These are phyloP conservation scores for Tenthredo scrophulariae DNA, from an alignment of 2,888 invertebrate genomes.

Conservation along the genomic window DNA sequence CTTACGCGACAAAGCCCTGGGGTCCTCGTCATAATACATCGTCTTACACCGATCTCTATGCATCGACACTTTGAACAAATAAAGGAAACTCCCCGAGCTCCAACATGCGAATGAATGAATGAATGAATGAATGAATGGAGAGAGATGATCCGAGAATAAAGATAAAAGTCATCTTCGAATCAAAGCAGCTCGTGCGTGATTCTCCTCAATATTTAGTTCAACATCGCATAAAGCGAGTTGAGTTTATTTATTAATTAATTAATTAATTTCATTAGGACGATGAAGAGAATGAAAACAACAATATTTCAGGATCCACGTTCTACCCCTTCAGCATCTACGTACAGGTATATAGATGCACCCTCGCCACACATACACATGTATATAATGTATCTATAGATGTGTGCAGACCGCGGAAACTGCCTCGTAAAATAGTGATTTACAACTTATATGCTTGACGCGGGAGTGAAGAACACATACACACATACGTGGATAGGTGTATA, in stretches of 20 bases:
- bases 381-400: background rate
- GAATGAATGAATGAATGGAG: too few relatives aligned
- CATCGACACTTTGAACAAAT: background rate
- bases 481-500: background rate
- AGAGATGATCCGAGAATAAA: background rate
- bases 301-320: background rate
- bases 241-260: too few relatives aligned
- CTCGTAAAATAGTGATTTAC: conserved; percentile 39
- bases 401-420: conserved; percentile 27
- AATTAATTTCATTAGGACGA: too few relatives aligned
- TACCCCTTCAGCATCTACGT: background rate
- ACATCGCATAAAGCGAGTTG: too few relatives aligned
- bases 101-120: background rate
- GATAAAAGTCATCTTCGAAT: background rate
- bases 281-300: background rate
- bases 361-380: background rate
- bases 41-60: background rate
- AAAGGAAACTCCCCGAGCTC: background rate
- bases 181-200: too few relatives aligned
- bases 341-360: background rate
- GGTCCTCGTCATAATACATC: too few relatives aligned
- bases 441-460: conserved; percentile 11
- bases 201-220: too few relatives aligned
- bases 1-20: background rate
- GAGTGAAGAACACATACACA: background rate